Base-by-base conservation (phyloP, 1,140 invertebrate species). In the Drosophila orosa region DNA sequence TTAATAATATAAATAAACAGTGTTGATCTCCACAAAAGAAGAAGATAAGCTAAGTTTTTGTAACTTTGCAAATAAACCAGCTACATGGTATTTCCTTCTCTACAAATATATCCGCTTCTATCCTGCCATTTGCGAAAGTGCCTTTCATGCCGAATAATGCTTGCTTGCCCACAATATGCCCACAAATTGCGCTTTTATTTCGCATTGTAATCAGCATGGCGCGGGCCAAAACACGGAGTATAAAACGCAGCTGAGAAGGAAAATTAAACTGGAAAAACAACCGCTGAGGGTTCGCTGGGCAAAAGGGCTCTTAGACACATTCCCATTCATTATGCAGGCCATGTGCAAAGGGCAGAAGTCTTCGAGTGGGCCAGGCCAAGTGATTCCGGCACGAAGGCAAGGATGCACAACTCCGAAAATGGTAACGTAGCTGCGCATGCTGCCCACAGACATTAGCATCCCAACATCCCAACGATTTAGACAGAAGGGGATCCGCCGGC, bases 281-380 rank as follows among this genome's bases (percentile, higher is more conserved):
- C 56, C 56, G 52, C 63, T 58, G 31, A 24, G 42, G 19, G 45
- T 35, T 48, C n/a, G 25, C 27, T 25, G 73, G 61, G 25, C 60
- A 22, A 74, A 74, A 61, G 42, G 37, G 50, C 71, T 65, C 71
- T 48, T 56, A 74, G 72, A 74, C 71, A 63, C 71, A 74, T 65
- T 72, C 65, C 69, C 82, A 85, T 85, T 85, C 78, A 86, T 85
- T 81, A 85, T 86, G 82, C 82, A 85, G 69, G 82, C 82, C 82
- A 86, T 85, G 82, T 81, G 78, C 82, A 81, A 69, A 80, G 74
- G 76, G 65, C 78, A 81, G 71, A 55, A 78, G 82, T 78, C 71
- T 86, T 81, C 68, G 58, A 80, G 81, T 77, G 73, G 59, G 66
- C 68, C 68, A 31, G 44, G 60, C 65, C 61, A 66, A 68, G 35